These are phyloP conservation scores for Drosophila pectinifera DNA, from an alignment of 1,140 invertebrate species.

Conservation along the genomic window DNA sequence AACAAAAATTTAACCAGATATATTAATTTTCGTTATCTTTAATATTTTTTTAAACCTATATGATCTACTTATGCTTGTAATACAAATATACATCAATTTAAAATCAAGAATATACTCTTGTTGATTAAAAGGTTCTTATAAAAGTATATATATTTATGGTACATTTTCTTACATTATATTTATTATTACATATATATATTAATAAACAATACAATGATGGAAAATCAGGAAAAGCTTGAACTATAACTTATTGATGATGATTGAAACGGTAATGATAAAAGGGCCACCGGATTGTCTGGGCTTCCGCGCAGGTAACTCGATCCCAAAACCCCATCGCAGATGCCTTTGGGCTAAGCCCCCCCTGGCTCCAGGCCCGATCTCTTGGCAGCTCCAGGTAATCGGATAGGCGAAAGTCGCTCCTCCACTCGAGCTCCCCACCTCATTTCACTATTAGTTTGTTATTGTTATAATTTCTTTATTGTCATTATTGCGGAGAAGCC, in stretches of 20 bases:
- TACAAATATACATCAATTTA: too few relatives aligned
- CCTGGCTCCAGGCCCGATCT: slow-evolving; percentile 12
- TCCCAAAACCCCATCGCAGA: slow-evolving; percentile 38
- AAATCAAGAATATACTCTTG: too few relatives aligned
- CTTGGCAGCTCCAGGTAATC: slow-evolving; percentile 60
- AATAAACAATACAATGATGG: neutral
- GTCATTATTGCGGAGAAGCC: slow-evolving; percentile 66
- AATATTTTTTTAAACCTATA: too few relatives aligned
- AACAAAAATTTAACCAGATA: too few relatives aligned
- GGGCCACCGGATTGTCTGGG: slow-evolving; percentile 23
- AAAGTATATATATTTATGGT: neutral
- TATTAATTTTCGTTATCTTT: too few relatives aligned
- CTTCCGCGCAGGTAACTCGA: slow-evolving; percentile 43
- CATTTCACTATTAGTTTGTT: slow-evolving; percentile 73
- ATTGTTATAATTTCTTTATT: slow-evolving; percentile 83
- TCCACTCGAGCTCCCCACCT: slow-evolving; percentile 25
- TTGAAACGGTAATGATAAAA: slow-evolving; percentile 30
- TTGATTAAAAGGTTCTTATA: neutral
- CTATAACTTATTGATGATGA: neutral
- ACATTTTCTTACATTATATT: neutral
- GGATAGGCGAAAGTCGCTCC: slow-evolving; percentile 75
- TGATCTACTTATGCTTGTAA: too few relatives aligned
- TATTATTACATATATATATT: neutral
- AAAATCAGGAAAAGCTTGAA: slow-evolving; percentile 6
- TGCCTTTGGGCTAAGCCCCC: slow-evolving; percentile 18